Evolutionary conservation across 1,140 invertebrate genomes (phyloP).

Genomic region (Amphibalanus amphitrite): DNA sequence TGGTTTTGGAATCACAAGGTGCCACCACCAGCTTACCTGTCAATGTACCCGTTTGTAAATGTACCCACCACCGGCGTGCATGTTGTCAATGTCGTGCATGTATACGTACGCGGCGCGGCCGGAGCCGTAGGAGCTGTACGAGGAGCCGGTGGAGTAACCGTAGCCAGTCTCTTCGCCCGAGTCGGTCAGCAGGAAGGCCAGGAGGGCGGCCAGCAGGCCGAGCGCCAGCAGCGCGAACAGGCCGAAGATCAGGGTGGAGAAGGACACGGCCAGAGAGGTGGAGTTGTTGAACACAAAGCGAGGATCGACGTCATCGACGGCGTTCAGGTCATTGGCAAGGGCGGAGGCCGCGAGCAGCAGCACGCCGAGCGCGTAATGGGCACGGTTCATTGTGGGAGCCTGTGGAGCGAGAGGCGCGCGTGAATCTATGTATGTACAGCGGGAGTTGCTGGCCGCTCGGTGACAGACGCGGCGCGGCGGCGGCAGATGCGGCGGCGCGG

Average conservation of each 20-base stretch:
- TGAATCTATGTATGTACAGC: conserved; percentile 3
- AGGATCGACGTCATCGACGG: not conserved
- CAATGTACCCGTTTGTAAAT: not conserved
- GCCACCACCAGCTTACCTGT: not conserved
- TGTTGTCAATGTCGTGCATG: not conserved
- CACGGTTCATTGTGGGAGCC: not conserved
- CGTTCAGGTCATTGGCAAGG: not conserved
- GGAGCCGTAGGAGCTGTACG: not conserved
- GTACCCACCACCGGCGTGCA: not conserved
- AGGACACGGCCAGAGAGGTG: not conserved
- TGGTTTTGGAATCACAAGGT: not conserved
- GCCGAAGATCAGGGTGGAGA: not conserved
- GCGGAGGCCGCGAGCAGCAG: not conserved
- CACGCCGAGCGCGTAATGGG: not conserved
- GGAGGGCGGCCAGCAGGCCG: not conserved
- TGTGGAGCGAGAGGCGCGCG: not conserved
- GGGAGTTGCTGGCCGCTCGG: too few species aligned
- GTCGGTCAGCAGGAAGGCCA: not conserved
- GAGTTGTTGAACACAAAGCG: conserved; percentile 1
- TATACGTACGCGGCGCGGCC: not conserved
- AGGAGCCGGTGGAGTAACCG: not conserved
- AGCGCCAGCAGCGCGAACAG: not conserved
- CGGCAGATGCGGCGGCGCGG: too few species aligned
- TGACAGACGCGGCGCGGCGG: not conserved
- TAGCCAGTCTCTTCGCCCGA: not conserved